Conservation (phyloP, 2,888 invertebrate species). For the Hedya salicella region DNA sequence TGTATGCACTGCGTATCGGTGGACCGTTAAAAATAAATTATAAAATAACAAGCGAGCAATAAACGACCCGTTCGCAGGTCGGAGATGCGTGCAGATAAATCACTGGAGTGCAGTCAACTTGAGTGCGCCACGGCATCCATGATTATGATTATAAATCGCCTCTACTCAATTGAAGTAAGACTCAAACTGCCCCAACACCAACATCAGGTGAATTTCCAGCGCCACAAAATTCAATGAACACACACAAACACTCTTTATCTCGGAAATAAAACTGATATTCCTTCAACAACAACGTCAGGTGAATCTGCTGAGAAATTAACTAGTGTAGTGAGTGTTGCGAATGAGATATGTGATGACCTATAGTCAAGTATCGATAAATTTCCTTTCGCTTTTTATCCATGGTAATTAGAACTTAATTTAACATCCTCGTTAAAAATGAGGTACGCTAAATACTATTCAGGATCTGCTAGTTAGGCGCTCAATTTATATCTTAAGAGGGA, state of each 20-base stretch:
- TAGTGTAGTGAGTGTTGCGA: conserved; percentile 64
- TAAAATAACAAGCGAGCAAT: conserved; percentile 83
- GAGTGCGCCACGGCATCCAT: conserved; percentile 10
- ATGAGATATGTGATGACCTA: conserved; percentile 69
- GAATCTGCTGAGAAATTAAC: conserved; percentile 18
- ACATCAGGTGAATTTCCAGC: conserved; percentile 18
- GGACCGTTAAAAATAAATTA: conserved; percentile 85
- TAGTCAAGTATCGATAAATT: conserved; percentile 40
- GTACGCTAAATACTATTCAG: conserved; percentile 11
- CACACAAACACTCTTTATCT: neutral
- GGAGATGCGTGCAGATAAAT: conserved; percentile 82
- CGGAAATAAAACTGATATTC: neutral
- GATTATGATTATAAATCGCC: conserved; percentile 4
- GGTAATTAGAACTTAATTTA: conserved; percentile 37
- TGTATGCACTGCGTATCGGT: conserved; percentile 69
- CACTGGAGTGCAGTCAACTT: conserved; percentile 58
- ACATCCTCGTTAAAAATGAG: conserved; percentile 28
- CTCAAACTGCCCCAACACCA: conserved; percentile 4
- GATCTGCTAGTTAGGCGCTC: conserved; percentile 5
- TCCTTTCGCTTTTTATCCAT: conserved; percentile 15
- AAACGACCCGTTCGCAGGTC: conserved; percentile 82
- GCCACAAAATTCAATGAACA: neutral
- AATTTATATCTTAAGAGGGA: conserved; percentile 8
- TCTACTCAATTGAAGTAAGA: conserved; percentile 10
- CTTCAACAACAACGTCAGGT: conserved; percentile 3